phyloP scores from a whole-genome alignment of 2,797 vertebrate genomes.

The Alfaro cultratus region DNA sequence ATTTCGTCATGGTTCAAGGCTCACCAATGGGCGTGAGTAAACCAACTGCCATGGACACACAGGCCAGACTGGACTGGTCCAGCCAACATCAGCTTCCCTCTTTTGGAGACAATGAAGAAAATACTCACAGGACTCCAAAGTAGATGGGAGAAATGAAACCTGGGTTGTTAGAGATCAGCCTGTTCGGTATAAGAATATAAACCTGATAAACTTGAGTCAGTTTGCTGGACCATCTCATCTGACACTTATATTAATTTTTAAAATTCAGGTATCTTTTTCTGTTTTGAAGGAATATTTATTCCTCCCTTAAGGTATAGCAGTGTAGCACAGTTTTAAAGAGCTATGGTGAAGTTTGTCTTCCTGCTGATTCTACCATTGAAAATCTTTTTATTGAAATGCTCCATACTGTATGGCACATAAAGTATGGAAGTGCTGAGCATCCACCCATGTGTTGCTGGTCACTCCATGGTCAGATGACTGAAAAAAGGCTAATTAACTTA shows the following conservation, averaged over 20 bases:
- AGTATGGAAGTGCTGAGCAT: neutral
- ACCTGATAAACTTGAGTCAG: constrained; percentile 12
- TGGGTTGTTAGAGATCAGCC: constrained; percentile 8
- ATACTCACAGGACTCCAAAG: constrained; percentile 31
- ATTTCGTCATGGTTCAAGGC: constrained; percentile 77
- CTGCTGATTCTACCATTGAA: neutral
- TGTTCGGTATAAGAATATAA: constrained; percentile 39
- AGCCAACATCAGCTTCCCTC: constrained; percentile 43
- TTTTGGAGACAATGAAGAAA: constrained; percentile 30
- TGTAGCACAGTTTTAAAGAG: neutral
- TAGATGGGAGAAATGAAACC: constrained; percentile 22
- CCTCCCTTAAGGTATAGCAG: neutral
- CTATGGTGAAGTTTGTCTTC: neutral
- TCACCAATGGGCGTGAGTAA: constrained; percentile 58
- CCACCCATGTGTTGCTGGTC: neutral
- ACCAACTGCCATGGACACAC: constrained; percentile 49
- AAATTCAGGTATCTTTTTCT: constrained; percentile 12
- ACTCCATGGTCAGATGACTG: neutral
- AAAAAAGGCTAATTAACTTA: neutral
- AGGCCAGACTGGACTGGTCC: constrained; percentile 60
- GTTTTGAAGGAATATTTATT: neutral
- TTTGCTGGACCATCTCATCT: constrained; percentile 5
- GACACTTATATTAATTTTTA: constrained; percentile 5
- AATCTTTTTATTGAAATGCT: neutral
- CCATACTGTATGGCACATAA: neutral